phyloP scores from a whole-genome alignment of 2,888 invertebrate genomes.

The Drosophila falleni region DNA sequence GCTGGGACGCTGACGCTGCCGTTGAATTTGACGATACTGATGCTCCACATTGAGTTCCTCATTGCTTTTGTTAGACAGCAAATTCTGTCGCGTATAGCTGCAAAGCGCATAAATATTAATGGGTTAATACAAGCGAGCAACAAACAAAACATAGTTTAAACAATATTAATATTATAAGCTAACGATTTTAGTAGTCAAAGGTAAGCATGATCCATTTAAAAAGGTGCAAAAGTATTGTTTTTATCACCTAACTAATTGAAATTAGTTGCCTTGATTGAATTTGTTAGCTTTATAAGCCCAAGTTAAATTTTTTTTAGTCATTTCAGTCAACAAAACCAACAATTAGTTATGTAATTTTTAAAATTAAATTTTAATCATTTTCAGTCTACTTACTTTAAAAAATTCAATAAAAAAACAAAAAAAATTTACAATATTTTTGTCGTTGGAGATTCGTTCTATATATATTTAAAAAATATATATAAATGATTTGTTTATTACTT shows the following conservation, averaged over 20 bases:
- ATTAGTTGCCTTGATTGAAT: slow-evolving; percentile 8
- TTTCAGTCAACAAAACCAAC: slow-evolving; percentile 1
- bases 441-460: slow-evolving; percentile 27
- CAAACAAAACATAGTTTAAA: slow-evolving; percentile 1
- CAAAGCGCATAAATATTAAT: slow-evolving; percentile 70
- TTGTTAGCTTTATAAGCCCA: neutral
- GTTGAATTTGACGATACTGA: slow-evolving; percentile 85
- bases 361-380: neutral
- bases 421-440: slow-evolving; percentile 24
- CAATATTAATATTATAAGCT: slow-evolving; percentile 2
- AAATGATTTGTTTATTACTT: slow-evolving; percentile 47
- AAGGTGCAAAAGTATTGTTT: neutral
- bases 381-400: slow-evolving; percentile 33
- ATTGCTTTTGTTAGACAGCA: slow-evolving; percentile 91
- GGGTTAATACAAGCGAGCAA: slow-evolving; percentile 68
- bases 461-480: slow-evolving; percentile 24
- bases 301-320: neutral
- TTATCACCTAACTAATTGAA: neutral
- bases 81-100: slow-evolving; percentile 95
- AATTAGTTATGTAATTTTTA: neutral
- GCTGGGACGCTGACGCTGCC: slow-evolving; percentile 79
- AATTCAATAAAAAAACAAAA: slow-evolving; percentile 34
- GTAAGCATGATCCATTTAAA: neutral
- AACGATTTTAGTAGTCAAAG: slow-evolving; percentile 15
- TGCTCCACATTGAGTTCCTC: slow-evolving; percentile 86